Evolutionary conservation across 2,113 vertebrate species (phyloP), one percentile per base, ranked within the genome.

Genomic region (Antennarius striatus): DNA sequence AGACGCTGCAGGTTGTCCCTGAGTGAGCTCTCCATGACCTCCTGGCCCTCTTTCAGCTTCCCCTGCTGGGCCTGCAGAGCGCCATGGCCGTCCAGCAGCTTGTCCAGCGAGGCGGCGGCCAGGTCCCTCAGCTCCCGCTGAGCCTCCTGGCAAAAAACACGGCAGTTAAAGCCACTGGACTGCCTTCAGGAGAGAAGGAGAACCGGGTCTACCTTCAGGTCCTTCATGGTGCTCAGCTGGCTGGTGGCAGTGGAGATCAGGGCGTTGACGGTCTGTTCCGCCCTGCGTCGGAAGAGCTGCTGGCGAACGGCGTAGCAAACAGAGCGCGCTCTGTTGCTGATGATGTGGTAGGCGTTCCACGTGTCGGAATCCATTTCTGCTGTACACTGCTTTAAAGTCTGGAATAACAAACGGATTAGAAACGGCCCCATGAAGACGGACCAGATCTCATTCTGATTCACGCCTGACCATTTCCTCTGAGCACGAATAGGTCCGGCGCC

Each of bases 331-430:
- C 94, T 77, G 86, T 94, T 95, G 76, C 94, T 94, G 57, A 95
- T 91, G 0, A 95, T 94, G 79, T 94, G 94, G 76, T 95, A 95
- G 0, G 94, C 93, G 0, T 93, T 95, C 94, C 94, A 94, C 0
- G 94, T 95, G 80, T 94, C 92, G 0, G 93, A 68, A 51, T 95
- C 94, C 94, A 95, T 95, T 29, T 80, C 71, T 0, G 78, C 77
- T 1, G 94, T 95, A 17, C 94, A 95, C 47, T 92, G 88, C 9
- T 90, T 92, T 3, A 95, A 72, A 0, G 88, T 75, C 94, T 95
- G 81, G 39, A 59, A 67, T 17, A 16, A 11, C 12, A 71, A 54
- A 29, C 4, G n/a, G 2, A 3, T 46, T 5, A 56, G 8, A 12
- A 39, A 55, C 0, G 4, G 30, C 46, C 5, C 14, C 22, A 5